phyloP scores from a whole-genome alignment of 35 echinoderm and acorn worm species.

The Apostichopus parvimensis region DNA sequence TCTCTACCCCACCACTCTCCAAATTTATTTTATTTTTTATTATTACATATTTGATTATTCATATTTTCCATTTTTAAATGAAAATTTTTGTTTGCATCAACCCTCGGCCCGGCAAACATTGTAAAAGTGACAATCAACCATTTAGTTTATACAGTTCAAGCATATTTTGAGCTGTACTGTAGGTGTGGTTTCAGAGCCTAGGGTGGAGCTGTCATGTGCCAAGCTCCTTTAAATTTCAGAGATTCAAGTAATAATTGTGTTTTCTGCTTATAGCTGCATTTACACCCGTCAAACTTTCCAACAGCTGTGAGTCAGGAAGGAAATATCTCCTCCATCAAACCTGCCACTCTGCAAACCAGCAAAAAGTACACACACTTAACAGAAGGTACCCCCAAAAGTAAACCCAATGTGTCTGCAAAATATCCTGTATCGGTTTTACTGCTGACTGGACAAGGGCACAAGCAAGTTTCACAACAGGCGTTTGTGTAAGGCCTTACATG shows the following conservation, averaged over 20 bases:
- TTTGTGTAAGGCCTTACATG: slow-evolving; percentile 25
- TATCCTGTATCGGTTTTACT: slow-evolving; percentile 34
- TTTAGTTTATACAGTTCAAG: background rate
- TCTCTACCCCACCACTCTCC: no score
- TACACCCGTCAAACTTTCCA: background rate
- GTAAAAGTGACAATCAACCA: background rate
- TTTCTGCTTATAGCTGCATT: slow-evolving; percentile 47
- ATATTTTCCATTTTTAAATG: no score
- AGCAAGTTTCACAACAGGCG: slow-evolving; percentile 2
- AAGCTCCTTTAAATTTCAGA: slow-evolving; percentile 54
- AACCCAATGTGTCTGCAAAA: slow-evolving; percentile 43
- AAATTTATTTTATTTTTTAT: no score
- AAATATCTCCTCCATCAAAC: slow-evolving; percentile 12
- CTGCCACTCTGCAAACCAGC: slow-evolving; percentile 3
- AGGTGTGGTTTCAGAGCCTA: background rate
- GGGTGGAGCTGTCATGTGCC: background rate
- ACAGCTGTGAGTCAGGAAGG: slow-evolving; percentile 46
- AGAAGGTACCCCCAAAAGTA: no score
- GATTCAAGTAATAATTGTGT: slow-evolving; percentile 18
- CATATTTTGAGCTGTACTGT: background rate
- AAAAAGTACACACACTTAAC: background rate
- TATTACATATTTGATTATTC: no score
- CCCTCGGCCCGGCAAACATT: background rate
- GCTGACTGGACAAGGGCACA: slow-evolving; percentile 62
- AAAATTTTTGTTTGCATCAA: background rate